Conservation (phyloP, 2,797 vertebrate genomes). For the Silurus aristotelis region DNA sequence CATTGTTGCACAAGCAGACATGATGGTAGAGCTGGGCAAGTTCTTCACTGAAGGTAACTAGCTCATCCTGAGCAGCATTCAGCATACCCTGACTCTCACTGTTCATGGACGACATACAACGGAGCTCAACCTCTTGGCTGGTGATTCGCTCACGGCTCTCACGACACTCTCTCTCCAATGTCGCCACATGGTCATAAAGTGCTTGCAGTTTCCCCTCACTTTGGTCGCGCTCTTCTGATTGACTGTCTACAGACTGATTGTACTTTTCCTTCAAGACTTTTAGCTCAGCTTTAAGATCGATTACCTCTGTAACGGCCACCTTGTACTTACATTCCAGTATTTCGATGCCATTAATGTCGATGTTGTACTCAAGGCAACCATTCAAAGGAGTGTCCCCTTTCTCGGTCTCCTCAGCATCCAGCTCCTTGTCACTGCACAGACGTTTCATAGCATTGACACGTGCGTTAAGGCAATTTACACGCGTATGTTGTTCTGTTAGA, state of each 20-base stretch:
- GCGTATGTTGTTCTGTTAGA: slow-evolving; percentile 89
- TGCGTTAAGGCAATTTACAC: slow-evolving; percentile 88
- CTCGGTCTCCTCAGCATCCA: slow-evolving; percentile 80
- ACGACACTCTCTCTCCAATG: slow-evolving; percentile 81
- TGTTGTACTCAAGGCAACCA: slow-evolving; percentile 80
- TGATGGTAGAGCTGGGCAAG: slow-evolving; percentile 98
- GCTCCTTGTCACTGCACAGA: slow-evolving; percentile 84
- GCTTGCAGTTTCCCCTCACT: slow-evolving; percentile 82
- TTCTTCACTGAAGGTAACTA: slow-evolving; percentile 97
- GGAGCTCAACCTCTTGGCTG: slow-evolving; percentile 87
- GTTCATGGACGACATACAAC: slow-evolving; percentile 77
- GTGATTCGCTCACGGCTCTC: slow-evolving; percentile 83
- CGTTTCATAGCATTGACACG: slow-evolving; percentile 82
- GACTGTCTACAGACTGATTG: slow-evolving; percentile 88
- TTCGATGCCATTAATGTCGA: slow-evolving; percentile 89
- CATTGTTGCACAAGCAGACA: slow-evolving; percentile 96
- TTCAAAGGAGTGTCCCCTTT: slow-evolving; percentile 78
- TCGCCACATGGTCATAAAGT: slow-evolving; percentile 82
- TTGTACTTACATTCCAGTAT: slow-evolving; percentile 96
- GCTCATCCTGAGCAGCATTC: slow-evolving; percentile 92
- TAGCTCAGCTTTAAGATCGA: slow-evolving; percentile 96
- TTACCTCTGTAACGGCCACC: slow-evolving; percentile 95
- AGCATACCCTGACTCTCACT: slow-evolving; percentile 89
- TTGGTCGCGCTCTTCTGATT: slow-evolving; percentile 83
- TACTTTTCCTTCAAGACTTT: slow-evolving; percentile 96